Conservation (phyloP, 2,797 vertebrate genomes). For the Sebastes aleutianus region DNA sequence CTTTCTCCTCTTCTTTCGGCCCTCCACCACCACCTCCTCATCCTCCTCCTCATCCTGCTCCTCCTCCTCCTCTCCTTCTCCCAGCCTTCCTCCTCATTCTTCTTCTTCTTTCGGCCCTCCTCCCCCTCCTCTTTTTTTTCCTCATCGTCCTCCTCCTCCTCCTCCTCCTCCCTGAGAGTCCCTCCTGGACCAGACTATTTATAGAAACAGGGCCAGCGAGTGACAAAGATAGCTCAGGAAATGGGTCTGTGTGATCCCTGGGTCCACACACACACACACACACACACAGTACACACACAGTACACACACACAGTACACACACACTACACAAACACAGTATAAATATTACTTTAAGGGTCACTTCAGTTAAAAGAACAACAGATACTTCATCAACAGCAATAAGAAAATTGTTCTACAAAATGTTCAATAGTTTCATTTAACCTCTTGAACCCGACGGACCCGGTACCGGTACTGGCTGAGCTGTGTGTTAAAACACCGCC, state of each 20-base stretch:
- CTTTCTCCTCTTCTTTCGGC: neutral
- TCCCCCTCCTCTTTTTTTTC: neutral
- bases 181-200: constrained; percentile 65
- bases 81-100: too few species aligned
- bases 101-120: too few species aligned
- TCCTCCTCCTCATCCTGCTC: neutral
- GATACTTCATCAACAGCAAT: too few species aligned
- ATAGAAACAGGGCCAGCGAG: constrained; percentile 66
- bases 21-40: neutral
- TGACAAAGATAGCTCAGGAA: constrained; percentile 76
- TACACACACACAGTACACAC: too few species aligned
- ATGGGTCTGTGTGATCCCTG: constrained; percentile 75
- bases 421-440: too few species aligned
- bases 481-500: too few species aligned
- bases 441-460: too few species aligned
- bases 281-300: too few species aligned
- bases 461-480: too few species aligned
- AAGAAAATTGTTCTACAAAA: too few species aligned
- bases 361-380: neutral
- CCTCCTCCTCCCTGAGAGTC: constrained; percentile 10
- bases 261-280: neutral
- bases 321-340: too few species aligned
- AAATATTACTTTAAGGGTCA: neutral
- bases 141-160: neutral
- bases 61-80: constrained; percentile 5